A percentile compares a stretch with the other conserved stretches of the same genome.
Evolutionary conservation across 2,113 vertebrate species (phyloP).

Genomic region (Tragelaphus buxtoni): DNA sequence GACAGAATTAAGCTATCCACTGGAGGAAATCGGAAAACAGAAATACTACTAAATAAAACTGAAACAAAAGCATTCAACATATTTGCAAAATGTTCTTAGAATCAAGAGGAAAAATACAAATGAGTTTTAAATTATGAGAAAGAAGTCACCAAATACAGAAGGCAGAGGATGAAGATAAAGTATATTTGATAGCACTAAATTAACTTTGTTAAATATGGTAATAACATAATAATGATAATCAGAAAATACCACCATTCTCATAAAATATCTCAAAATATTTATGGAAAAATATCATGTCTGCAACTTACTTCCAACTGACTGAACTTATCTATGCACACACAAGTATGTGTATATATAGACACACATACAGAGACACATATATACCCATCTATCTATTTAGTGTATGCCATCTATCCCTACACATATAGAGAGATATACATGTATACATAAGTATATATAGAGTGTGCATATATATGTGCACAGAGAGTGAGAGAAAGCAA

Average conservation of each 20-base stretch:
- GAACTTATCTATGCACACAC: not conserved
- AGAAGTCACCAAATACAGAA: not conserved
- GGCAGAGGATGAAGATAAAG: not conserved
- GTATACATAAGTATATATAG: not conserved
- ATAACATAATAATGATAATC: not conserved
- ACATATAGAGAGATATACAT: not conserved
- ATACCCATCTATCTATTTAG: not conserved
- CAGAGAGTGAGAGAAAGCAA: not conserved
- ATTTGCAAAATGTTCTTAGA: not conserved
- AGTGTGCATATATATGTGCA: fast-evolving
- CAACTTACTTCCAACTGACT: not conserved
- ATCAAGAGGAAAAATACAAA: not conserved
- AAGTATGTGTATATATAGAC: not conserved
- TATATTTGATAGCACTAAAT: not conserved
- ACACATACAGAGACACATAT: not conserved
- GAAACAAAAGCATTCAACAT: not conserved
- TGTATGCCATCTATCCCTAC: not conserved
- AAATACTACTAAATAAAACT: not conserved
- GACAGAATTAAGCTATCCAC: not conserved
- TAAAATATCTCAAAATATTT: not conserved
- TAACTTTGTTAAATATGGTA: not conserved
- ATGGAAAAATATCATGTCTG: not conserved
- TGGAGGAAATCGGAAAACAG: not conserved
- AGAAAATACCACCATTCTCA: not conserved
- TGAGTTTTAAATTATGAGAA: not conserved